Percentiles rank a stretch among this genome's conserved stretches.
These are phyloP conservation scores for Furnarius figulus DNA, from an alignment of 2,113 vertebrate genomes.

Conservation along the genomic window DNA sequence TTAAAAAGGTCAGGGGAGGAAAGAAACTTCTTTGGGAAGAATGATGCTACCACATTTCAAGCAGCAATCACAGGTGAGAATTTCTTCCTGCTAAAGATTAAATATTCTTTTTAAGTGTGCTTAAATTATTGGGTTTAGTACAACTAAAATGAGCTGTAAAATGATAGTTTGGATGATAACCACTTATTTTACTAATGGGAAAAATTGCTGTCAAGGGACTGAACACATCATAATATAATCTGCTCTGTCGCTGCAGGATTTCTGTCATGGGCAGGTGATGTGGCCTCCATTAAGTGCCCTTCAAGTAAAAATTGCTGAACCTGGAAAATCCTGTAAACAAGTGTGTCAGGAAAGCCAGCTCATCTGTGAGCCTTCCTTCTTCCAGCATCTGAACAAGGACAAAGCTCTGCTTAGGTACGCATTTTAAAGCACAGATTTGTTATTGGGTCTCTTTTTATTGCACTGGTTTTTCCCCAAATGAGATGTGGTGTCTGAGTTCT, in stretches of 20 bases:
- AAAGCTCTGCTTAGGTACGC: conserved; percentile 88
- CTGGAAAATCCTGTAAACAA: conserved; percentile 92
- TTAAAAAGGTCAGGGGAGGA: neutral
- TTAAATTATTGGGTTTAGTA: neutral
- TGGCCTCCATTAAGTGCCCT: conserved; percentile 93
- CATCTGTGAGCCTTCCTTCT: conserved; percentile 98
- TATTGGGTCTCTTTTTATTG: neutral
- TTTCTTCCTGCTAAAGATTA: neutral
- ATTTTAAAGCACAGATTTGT: neutral
- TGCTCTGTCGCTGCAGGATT: conserved; percentile 82
- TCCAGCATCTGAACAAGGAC: conserved; percentile 98
- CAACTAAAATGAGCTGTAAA: neutral
- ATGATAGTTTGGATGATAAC: neutral
- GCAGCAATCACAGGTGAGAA: neutral
- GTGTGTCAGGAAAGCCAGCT: conserved; percentile 96
- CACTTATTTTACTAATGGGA: neutral
- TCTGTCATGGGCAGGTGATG: conserved; percentile 98
- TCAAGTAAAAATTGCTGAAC: conserved; percentile 90
- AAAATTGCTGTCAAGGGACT: neutral
- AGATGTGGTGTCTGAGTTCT: neutral
- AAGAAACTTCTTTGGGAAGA: neutral
- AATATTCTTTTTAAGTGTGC: neutral
- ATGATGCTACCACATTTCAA: neutral
- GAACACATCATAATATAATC: neutral
- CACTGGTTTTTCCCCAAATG: rapidly evolving